A percentile compares a stretch with the other conserved stretches of the same genome.
Conservation (phyloP, 2,113 vertebrate genomes). For the Oxyruncus cristatus region DNA sequence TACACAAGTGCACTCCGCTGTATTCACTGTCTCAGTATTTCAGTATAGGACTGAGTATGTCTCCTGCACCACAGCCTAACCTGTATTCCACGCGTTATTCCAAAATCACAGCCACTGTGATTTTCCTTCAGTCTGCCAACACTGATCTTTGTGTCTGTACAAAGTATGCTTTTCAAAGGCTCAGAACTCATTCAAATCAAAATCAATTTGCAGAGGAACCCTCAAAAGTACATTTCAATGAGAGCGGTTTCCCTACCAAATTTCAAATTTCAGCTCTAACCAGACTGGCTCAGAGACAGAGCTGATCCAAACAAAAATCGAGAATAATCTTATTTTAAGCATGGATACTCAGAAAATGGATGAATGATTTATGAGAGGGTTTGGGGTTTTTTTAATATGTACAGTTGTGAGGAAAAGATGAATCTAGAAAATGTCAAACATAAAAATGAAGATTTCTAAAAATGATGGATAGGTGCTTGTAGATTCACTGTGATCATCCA, state of each 20-base stretch:
- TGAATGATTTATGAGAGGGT: neutral
- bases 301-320: neutral
- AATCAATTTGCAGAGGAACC: constrained; percentile 45
- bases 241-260: constrained; percentile 43
- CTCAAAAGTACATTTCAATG: constrained; percentile 48
- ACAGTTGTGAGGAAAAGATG: neutral
- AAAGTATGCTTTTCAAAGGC: constrained; percentile 34
- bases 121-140: neutral
- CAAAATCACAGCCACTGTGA: neutral
- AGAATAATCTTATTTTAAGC: constrained; percentile 27
- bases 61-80: neutral
- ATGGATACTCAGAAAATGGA: neutral
- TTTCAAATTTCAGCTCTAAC: constrained; percentile 42
- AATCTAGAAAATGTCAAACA: neutral
- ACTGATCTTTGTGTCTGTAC: neutral
- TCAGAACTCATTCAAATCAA: constrained; percentile 46
- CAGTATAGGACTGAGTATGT: neutral
- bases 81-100: neutral
- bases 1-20: neutral
- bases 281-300: neutral
- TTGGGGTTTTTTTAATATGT: neutral
- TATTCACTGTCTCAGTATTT: neutral
- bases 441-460: constrained; percentile 28
- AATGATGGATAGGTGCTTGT: neutral
- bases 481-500: neutral